Evolutionary conservation across 2,113 vertebrate species (phyloP).

Genomic region (Bujurquina vittata): DNA sequence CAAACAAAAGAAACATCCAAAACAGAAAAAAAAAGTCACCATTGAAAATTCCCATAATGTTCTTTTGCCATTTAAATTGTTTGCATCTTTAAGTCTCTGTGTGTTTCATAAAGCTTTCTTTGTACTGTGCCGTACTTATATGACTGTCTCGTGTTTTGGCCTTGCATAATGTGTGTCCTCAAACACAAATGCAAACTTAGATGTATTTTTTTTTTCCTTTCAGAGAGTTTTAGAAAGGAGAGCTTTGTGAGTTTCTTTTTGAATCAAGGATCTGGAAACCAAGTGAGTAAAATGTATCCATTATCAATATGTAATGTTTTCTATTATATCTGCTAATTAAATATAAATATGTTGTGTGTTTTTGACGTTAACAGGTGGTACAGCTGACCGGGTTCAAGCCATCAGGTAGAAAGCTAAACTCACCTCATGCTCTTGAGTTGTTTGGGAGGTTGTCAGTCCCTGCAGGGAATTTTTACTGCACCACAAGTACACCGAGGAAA

Average conservation of each 20-base stretch:
- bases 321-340: background rate
- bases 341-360: background rate
- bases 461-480: background rate
- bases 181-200: background rate
- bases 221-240: conserved; percentile 81
- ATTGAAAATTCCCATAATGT: background rate
- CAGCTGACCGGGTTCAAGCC: conserved; percentile 90
- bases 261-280: conserved; percentile 71
- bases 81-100: background rate
- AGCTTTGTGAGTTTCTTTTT: conserved; percentile 76
- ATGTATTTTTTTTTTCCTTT: conserved; percentile 38
- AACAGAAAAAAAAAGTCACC: background rate
- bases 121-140: background rate
- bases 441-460: background rate
- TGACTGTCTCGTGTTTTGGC: conserved; percentile 20
- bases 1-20: background rate
- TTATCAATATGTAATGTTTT: background rate
- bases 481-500: background rate
- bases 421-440: background rate
- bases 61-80: conserved; percentile 20
- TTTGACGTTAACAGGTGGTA: conserved; percentile 80
- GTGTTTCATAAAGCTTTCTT: background rate
- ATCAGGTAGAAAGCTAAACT: conserved; percentile 78
- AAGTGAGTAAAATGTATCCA: conserved; percentile 61
- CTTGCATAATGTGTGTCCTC: conserved; percentile 24